Base-by-base conservation (phyloP, 2,888 invertebrate species). In the Thyatira batis region DNA sequence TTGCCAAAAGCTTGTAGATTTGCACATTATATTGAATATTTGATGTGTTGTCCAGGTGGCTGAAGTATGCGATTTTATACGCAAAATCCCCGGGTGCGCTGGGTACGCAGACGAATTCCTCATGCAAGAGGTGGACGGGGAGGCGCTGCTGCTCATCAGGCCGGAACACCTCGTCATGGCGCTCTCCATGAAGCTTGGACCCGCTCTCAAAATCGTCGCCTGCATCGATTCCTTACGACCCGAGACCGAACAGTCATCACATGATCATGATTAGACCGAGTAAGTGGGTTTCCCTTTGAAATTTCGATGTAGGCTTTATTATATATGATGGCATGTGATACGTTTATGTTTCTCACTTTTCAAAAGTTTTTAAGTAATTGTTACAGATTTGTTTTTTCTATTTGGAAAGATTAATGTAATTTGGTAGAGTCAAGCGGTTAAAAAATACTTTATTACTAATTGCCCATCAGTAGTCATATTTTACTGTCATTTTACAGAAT, bases 101-200 rank as follows among this genome's bases (percentile, higher is more conserved):
- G 96, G 96, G 68, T 98, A 98, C 79, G 98, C 98, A 0, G 98
- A 98, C 76, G 98, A 98, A 80, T 99, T 99, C 89, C 94, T 96
- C 10, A 95, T 96, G 74, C 98, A 99, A 86, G 98, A 98, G 87
- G 98, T 99, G 69, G 99, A 99, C 76, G 98, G 99, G 0, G 98
- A 98, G 78, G 98, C 98, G 0, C 88, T 99, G 57, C 94, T 98
- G 89, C 92, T 99, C 52, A 94, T 99, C 51, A 97, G 97, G 75
- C 98, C 98, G 65, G 98, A 98, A 76, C 98, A 99, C 86, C 93
- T 99, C 27, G 98, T 98, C 90, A 96, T 96, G 64, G 97, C 98
- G 6, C 97, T 99, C 93, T 96, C 95, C 55, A 98, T 99, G 95
- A 98, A 98, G 80, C 93, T 99, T 20, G 98, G 98, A 0, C 98